Percentiles rank a stretch among this genome's conserved stretches.
Conservation (phyloP, 2,113 vertebrate genomes). For the Gobius niger region DNA sequence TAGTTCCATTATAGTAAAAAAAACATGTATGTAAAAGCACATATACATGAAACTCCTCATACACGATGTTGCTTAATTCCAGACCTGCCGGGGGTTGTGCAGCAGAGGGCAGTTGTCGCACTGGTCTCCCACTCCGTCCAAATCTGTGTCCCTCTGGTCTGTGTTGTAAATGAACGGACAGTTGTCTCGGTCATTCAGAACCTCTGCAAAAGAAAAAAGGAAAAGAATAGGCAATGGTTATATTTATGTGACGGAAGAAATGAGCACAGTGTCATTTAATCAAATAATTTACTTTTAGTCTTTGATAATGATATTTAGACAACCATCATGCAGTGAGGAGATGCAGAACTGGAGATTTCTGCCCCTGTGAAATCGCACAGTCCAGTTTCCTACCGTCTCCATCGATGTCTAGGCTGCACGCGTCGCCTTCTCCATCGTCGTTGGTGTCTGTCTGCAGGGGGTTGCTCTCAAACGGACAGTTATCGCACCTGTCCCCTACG, state of each 20-base stretch:
- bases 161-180: conserved; percentile 95
- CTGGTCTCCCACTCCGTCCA: conserved; percentile 93
- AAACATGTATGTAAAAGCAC: too few species aligned
- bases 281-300: too few species aligned
- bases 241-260: too few species aligned
- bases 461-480: conserved; percentile 93
- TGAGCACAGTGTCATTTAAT: too few species aligned
- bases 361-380: too few species aligned
- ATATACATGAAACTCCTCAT: too few species aligned
- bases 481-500: conserved; percentile 93
- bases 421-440: conserved; percentile 90
- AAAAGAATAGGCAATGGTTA: not conserved
- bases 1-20: too few species aligned
- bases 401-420: conserved; percentile 93
- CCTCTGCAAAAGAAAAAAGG: conserved; percentile 71
- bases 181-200: conserved; percentile 93
- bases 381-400: conserved; percentile 84
- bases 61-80: not conserved
- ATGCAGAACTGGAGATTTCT: too few species aligned
- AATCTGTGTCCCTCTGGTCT: conserved; percentile 91
- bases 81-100: conserved; percentile 92
- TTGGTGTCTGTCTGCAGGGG: conserved; percentile 92
- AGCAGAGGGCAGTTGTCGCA: conserved; percentile 95
- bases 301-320: too few species aligned
- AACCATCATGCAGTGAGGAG: too few species aligned